phyloP scores from a whole-genome alignment of 2,113 vertebrate species.

The Marmota flaviventris region DNA sequence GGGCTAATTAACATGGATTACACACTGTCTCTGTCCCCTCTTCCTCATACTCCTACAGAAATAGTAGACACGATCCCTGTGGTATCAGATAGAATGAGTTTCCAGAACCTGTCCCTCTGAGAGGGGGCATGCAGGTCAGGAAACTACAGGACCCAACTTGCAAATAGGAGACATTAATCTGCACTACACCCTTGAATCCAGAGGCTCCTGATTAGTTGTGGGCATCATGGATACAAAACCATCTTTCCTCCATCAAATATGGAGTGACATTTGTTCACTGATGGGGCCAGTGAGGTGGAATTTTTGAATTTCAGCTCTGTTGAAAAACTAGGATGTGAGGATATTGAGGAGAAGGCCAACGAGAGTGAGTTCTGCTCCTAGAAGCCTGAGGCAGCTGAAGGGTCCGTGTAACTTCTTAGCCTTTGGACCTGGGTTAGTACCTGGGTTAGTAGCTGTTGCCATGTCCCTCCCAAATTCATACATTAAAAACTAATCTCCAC shows the following conservation, averaged over 20 bases:
- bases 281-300: not conserved
- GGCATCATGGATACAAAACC: not conserved
- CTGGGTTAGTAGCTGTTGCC: too few species aligned
- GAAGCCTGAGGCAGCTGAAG: not conserved
- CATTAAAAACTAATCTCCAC: not conserved
- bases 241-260: not conserved
- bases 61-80: fast-evolving
- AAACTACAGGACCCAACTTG: not conserved
- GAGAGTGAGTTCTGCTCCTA: not conserved
- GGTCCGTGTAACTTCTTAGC: not conserved
- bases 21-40: fast-evolving
- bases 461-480: not conserved
- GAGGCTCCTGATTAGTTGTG: not conserved
- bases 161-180: not conserved
- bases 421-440: not conserved
- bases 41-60: not conserved
- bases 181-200: not conserved
- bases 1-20: not conserved
- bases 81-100: not conserved
- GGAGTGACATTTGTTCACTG: not conserved
- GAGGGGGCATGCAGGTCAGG: not conserved
- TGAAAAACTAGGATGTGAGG: not conserved
- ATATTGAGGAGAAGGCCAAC: not conserved
- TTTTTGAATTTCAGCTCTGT: not conserved
- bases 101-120: not conserved